Evolutionary conservation across 2,113 vertebrate genomes (phyloP).

Genomic region (Aramus guarauna): DNA sequence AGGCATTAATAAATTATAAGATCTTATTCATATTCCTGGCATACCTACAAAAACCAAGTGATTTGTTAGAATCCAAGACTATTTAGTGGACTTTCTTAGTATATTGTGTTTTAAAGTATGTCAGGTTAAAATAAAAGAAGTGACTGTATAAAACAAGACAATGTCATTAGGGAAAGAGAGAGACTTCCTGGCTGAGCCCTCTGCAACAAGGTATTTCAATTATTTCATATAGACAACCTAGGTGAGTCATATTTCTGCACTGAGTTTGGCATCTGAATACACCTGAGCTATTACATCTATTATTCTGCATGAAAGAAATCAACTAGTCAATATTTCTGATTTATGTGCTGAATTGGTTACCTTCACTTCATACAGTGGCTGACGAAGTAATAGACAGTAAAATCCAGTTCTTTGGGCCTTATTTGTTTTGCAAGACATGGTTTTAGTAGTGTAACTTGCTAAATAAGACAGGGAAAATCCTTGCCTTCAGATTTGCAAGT

Average conservation of each 20-base stretch:
- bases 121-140: not conserved
- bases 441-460: not conserved
- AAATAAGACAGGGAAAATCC: accelerated
- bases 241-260: not conserved
- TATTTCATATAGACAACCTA: not conserved
- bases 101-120: not conserved
- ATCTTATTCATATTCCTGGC: not conserved
- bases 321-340: not conserved
- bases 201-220: not conserved
- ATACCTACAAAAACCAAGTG: not conserved
- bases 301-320: not conserved
- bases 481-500: too few species aligned
- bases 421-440: too few species aligned
- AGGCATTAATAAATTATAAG: not conserved
- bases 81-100: not conserved
- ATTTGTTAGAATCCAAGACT: not conserved
- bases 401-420: not conserved
- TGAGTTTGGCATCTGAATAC: not conserved
- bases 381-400: not conserved
- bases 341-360: not conserved
- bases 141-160: not conserved
- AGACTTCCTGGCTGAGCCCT: not conserved
- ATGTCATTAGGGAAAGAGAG: accelerated
- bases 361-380: not conserved
- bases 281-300: not conserved